These are phyloP conservation scores for Heliothis subflexa DNA, from an alignment of 1,140 invertebrate genomes.

Conservation along the genomic window DNA sequence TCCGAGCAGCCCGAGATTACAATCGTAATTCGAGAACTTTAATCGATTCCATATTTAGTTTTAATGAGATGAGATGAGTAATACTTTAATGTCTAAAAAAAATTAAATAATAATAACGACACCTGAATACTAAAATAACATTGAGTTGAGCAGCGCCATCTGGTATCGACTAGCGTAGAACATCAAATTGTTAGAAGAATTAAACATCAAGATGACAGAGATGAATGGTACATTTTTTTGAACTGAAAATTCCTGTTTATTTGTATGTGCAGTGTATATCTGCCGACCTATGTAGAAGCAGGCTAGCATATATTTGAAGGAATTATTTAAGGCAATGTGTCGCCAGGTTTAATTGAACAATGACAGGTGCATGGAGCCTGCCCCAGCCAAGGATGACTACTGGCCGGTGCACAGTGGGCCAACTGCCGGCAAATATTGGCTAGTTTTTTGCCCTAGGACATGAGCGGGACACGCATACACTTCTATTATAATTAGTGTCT, in stretches of 20 bases:
- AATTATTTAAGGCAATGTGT: constrained; percentile 78
- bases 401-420: constrained; percentile 68
- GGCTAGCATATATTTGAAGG: constrained; percentile 64
- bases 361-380: constrained; percentile 75
- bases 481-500: constrained; percentile 74
- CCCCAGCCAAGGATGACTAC: constrained; percentile 76
- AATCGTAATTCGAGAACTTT: constrained; percentile 46
- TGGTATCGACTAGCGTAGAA: constrained; percentile 68
- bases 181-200: constrained; percentile 44
- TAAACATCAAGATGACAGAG: constrained; percentile 10
- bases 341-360: constrained; percentile 76
- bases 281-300: no score
- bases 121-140: constrained; percentile 41
- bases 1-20: constrained; percentile 68
- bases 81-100: constrained; percentile 50
- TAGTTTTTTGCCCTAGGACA: constrained; percentile 66
- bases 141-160: constrained; percentile 68
- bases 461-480: constrained; percentile 56
- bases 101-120: constrained; percentile 34
- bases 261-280: constrained; percentile 35
- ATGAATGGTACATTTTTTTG: constrained; percentile 32
- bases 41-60: constrained; percentile 45
- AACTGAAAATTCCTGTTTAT: constrained; percentile 48
- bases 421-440: constrained; percentile 65
- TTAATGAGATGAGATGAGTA: constrained; percentile 48